Conservation (phyloP, 2,113 vertebrate genomes). For the Salvator merianae region DNA sequence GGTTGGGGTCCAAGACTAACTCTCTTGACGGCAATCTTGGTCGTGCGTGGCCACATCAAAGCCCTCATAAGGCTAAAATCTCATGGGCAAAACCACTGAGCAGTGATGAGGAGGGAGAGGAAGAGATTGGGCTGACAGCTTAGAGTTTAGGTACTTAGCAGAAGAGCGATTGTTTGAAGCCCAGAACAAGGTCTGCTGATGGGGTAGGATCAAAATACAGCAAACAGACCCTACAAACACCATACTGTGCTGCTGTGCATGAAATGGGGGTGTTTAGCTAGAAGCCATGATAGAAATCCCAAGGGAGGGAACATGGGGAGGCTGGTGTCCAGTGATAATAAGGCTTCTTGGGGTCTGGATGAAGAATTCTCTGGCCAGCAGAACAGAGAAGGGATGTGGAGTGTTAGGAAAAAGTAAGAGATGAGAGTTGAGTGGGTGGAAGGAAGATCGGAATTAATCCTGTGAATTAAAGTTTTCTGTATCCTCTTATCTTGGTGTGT, state of each 20-base stretch:
- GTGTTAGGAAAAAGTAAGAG: not conserved
- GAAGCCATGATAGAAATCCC: constrained; percentile 9
- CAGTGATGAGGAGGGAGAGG: not conserved
- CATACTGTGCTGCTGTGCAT: constrained; percentile 11
- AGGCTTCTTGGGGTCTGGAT: not conserved
- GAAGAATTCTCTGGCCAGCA: not conserved
- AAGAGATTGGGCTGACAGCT: not conserved
- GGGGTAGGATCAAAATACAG: not conserved
- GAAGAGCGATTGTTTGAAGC: not conserved
- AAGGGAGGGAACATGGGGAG: not conserved
- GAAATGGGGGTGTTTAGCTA: not conserved
- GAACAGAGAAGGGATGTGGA: constrained; percentile 3
- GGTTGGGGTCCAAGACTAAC: not conserved
- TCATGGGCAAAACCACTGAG: not conserved
- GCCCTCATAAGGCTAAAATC: not conserved
- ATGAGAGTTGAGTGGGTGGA: not conserved
- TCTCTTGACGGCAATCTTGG: not conserved
- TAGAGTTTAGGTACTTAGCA: not conserved
- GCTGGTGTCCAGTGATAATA: not conserved
- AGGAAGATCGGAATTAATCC: not conserved
- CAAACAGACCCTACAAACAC: not conserved
- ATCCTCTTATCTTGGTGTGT: not conserved
- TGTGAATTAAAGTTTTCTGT: constrained; percentile 12
- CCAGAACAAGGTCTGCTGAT: not conserved
- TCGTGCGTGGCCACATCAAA: not conserved